Conservation (phyloP, 2,113 vertebrate species). For the Chaetura pelagica region DNA sequence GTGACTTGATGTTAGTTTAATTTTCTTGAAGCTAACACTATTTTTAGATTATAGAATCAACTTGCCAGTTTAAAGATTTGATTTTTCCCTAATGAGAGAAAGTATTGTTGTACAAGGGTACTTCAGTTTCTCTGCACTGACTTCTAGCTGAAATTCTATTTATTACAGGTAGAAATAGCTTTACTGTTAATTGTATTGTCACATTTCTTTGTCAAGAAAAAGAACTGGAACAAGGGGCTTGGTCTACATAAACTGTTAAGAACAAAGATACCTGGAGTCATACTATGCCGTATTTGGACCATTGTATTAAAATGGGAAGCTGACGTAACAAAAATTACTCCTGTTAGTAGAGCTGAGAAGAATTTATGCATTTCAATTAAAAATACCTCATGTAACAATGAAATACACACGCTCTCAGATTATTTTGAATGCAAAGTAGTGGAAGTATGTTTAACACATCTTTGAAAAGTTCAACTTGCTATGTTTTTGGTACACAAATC, state of each 20-base stretch:
- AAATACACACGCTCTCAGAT: not conserved
- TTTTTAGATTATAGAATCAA: not conserved
- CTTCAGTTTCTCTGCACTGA: not conserved
- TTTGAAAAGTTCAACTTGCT: not conserved
- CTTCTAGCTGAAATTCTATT: not conserved
- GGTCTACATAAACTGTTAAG: not conserved
- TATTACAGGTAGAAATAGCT: not conserved
- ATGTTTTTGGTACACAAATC: not conserved
- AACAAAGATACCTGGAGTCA: not conserved
- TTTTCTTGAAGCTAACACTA: not conserved
- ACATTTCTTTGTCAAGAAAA: not conserved
- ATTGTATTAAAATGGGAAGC: not conserved
- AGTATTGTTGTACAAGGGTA: not conserved
- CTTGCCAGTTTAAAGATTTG: not conserved
- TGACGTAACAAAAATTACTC: not conserved
- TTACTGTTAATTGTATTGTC: not conserved
- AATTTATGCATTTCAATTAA: not conserved
- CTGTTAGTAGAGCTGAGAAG: not conserved
- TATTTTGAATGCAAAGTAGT: not conserved
- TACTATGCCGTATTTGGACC: not conserved
- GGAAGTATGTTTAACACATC: not conserved
- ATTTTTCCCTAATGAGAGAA: not conserved
- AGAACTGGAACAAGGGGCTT: not conserved
- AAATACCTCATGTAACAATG: not conserved
- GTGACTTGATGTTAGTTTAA: not conserved